Base-by-base conservation (phyloP, 2,797 vertebrate species). In the Atherinosoma microstoma region DNA sequence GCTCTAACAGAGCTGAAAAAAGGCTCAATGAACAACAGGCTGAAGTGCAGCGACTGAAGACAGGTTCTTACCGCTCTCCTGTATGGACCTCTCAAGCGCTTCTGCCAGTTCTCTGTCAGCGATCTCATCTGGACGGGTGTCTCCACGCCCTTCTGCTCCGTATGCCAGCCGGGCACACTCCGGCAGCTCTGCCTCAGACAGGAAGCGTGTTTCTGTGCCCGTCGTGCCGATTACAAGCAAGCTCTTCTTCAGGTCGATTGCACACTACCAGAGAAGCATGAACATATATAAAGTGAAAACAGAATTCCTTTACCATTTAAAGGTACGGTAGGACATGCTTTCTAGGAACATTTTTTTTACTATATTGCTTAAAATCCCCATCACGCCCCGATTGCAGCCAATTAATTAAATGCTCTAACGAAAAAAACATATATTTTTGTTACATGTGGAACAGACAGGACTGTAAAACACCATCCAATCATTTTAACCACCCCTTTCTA, bases 171-270 rank as follows among this genome's bases (percentile, higher is more conserved):
- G 94, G 13, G 98, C 98, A 7, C 98, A 99, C 73, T 99, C 98
- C 0, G 98, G 98, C 16, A 99, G 93, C 91, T 99, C 98, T 0
- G 96, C 96, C 87, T 99, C 98, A 0, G 97, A 96, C 66, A 99
- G 94, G 87, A 99, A 99, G n/a, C 93, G 93, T 2, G 98, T 99
- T 90, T 99, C 97, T 0, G 98, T 96, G 79, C 97, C 97, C 0
- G 98, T 99, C 1, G 98, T 99, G 91, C 97, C 96, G 0, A 99
- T 99, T 74, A 99, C 94, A 0, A 99, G 95, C 1, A 97, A 91
- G 0, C 94, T 98, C 92, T 97, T 99, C 95, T 99, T 99, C 90
- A 99, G 94, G 90, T 99, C 98, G 13, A 99, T 99, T 0, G 98
- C 96, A 85, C 98, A 99, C 98, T 99, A 83, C 0, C 58, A 61